Base-by-base conservation (phyloP, 2,797 vertebrate genomes). In the Vespertilio murinus region DNA sequence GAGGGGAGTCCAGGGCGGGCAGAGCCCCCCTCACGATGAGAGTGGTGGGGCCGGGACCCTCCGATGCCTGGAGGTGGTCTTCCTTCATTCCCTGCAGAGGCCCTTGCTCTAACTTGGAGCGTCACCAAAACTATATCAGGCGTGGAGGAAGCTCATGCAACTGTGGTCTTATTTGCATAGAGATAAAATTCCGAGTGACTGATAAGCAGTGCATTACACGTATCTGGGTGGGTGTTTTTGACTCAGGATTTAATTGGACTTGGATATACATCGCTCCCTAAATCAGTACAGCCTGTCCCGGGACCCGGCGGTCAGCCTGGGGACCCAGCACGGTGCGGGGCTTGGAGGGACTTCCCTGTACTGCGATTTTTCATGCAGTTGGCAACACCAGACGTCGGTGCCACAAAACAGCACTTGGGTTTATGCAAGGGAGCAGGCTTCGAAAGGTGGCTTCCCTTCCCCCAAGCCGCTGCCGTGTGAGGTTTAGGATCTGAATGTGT, bases 161-260 rank as follows among this genome's bases (percentile, higher is more conserved):
- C 45, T 45, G 1, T 56, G 70, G 54, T 90, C 75, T 89, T 89
- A 54, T 82, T 96, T 95, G 93, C 52, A 67, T 87, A 8, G 2
- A 74, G 85, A 91, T 94, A 93, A 85, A 86, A 90, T 70, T 78
- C 61, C n/a, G 81, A 84, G 61, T 64, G 14, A 78, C 74, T 22
- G 35, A 92, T 93, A 83, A 93, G 69, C 47, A 22, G 23, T 74
- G 56, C 59, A 70, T 79, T 90, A 17, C 65, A 23, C 56, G 70
- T 88, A 30, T 75, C 52, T 89, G 28, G 23, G 30, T 88, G 74
- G n/a, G 12, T 77, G 59, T 95, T 90, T 90, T 82, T 92, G 56
- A 85, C 70, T 92, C 67, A 6, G 65, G 45, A 17, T 90, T 94
- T 69, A 69, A 74, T 75, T 78, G 69, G 59, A 71, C 30, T 92